Base-by-base conservation (phyloP, 2,113 vertebrate species). In the Donacobius atricapilla region DNA sequence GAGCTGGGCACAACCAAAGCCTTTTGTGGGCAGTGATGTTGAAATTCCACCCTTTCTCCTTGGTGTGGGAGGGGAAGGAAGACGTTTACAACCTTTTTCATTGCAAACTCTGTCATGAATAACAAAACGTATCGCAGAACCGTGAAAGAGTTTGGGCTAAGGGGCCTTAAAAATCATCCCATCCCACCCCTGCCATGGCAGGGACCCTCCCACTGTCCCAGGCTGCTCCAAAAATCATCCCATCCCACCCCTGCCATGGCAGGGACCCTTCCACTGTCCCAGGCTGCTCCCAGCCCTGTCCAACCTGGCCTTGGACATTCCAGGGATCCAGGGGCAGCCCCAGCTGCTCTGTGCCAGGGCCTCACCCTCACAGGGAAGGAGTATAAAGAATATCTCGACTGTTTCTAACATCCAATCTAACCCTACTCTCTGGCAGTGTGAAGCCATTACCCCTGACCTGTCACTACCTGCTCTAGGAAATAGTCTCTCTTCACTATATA, bases 261-360 rank as follows among this genome's bases (percentile, higher is more conserved):
- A 54, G 39, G 54, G 70, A 61, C 54, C 12, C 18, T 54, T 2
- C 22, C 63, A 10, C 63, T 2, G 0, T 3, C n/a, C 54, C 79
- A 76, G 47, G 18, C 0, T n/a, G 40, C 54, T 83, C 70, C 51
- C 15, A 57, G 27, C 22, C 27, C 42, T 0, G 0, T 23, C 51
- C 69, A 83, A 0, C n/a, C 61, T 53, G 61, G 30, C 45, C 40
- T 42, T 11, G 63, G 35, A 0, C 25, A 17, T 68, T 0, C 12
- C 56, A 90, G 63, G 40, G 47, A 54, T 48, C 19, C 82, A 65
- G 87, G 47, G 12, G 17, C 63, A 90, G 21, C 71, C 87, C 0
- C 70, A 76, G 70, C 79, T 61, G 0, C 47, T 47, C n/a, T 61
- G 39, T 31, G 47, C 63, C 87, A 83, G 30, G n/a, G 30, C 15